Evolutionary conservation across 2,888 invertebrate genomes (phyloP), one percentile per base, ranked within the genome.

Genomic region (Rhingia rostrata): DNA sequence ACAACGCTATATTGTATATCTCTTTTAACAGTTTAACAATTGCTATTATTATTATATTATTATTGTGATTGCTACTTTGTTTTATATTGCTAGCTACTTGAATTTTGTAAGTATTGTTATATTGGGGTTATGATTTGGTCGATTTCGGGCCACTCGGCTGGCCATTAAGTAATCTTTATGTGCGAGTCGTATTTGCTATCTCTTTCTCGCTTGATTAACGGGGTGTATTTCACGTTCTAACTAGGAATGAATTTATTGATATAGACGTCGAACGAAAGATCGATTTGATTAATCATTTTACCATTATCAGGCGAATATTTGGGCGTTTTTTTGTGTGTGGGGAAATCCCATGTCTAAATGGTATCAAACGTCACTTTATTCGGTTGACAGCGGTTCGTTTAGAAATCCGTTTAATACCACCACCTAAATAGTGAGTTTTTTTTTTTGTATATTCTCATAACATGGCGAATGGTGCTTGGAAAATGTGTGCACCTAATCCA

Each of bases 1-100:
- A 84, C 56, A 60, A 32, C 74, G 51, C 9, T 58, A 6, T 64
- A 45, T 64, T 63, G 70, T 70, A 70, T 78, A 78, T 78, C 54
- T 80, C 41, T 22, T 54, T 56, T 84, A 79, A 84, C 79, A 69
- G 58, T 84, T 83, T 64, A 83, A 83, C 67, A 64, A 60, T 64
- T 66, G 45, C 12, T 61, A 43, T 54, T 64, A 53, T 77, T 75
- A 72, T 72, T 72, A 73, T 81, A 72, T 72, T 72, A 73, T 81
- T 73, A 78, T 73, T 79, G 53, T 73, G 78, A 69, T 80, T 70
- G 69, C 83, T 84, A 79, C 83, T 84, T 84, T 79, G 33, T 79
- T 79, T 84, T 74, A 84, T 84, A 74, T 83, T 67, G 30, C 73
- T 51, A 69, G 63, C 73, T 83, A 60, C 79, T 79, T 63, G 45